phyloP scores from a whole-genome alignment of 2,113 vertebrate genomes.

The Dendropsophus ebraccatus region DNA sequence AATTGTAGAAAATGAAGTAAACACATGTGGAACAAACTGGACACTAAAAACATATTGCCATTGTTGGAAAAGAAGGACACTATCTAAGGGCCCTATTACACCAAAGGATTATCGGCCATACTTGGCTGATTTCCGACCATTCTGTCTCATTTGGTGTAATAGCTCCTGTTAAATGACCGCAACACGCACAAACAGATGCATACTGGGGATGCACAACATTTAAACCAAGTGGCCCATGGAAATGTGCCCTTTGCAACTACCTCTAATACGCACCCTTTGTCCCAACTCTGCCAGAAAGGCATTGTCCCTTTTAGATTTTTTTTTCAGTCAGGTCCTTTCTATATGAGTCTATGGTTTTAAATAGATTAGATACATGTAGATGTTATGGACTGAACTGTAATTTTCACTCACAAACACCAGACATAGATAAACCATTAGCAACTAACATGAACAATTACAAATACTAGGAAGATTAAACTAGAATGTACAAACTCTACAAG shows the following conservation, averaged over 20 bases:
- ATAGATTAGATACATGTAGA: no score
- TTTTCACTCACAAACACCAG: background rate
- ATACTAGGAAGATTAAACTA: background rate
- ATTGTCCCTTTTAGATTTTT: background rate
- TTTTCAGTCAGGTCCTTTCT: background rate
- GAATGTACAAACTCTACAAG: background rate
- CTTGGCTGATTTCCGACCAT: no score
- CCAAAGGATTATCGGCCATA: no score
- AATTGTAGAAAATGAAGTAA: background rate
- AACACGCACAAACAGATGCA: no score
- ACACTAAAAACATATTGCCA: background rate
- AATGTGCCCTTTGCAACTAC: background rate
- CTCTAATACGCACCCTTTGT: background rate
- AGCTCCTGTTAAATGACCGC: no score
- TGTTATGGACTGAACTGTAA: background rate
- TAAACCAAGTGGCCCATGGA: background rate
- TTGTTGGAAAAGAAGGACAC: background rate
- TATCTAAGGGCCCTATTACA: fast-evolving
- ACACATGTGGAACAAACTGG: background rate
- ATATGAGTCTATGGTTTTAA: no score
- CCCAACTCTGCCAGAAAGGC: background rate
- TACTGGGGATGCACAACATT: background rate
- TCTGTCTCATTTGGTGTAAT: no score
- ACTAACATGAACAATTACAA: background rate
- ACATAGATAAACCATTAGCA: background rate